Base-by-base conservation (phyloP, 2,113 vertebrate genomes). In the Pteruthius melanotis region DNA sequence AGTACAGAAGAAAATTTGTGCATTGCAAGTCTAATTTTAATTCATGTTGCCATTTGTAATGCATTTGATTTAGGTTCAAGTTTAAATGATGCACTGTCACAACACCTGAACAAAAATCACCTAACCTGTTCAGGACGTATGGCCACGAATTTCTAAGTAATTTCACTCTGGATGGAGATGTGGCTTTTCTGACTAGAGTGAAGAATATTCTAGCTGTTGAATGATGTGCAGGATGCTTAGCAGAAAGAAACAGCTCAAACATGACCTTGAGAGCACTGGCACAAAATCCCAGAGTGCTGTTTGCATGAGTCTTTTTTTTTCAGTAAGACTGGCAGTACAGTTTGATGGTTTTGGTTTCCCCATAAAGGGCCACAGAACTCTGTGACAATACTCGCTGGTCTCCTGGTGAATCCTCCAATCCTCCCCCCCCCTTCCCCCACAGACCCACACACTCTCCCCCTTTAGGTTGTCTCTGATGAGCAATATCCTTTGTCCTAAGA, bases 381-480 rank as follows among this genome's bases (percentile, higher is more conserved):
- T 37, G 26, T 52, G 37, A 52, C 4, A 31, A 16, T n/a, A n/a
- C n/a, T n/a, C n/a, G n/a, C n/a, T n/a, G n/a, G n/a, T n/a, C n/a
- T n/a, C n/a, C n/a, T n/a, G n/a, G n/a, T n/a, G n/a, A n/a, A n/a
- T n/a, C n/a, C n/a, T n/a, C n/a, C n/a, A n/a, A n/a, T n/a, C n/a
- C n/a, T n/a, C n/a, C n/a, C n/a, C n/a, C n/a, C n/a, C n/a, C n/a
- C n/a, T n/a, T n/a, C n/a, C n/a, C n/a, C n/a, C n/a, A n/a, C n/a
- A n/a, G n/a, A n/a, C n/a, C n/a, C 5, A 35, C 2, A 3, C 12
- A 30, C 3, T 26, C 44, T 83, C 15, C 15, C 5, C 10, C 6
- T 26, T 52, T 35, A 60, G 12, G 20, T 21, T 42, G 8, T 28
- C 13, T 44, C 31, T 52, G 31, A 52, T 16, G 40, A 27, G 31